Conservation (phyloP, 2,797 vertebrate species). For the Acanthurus leucopareius region DNA sequence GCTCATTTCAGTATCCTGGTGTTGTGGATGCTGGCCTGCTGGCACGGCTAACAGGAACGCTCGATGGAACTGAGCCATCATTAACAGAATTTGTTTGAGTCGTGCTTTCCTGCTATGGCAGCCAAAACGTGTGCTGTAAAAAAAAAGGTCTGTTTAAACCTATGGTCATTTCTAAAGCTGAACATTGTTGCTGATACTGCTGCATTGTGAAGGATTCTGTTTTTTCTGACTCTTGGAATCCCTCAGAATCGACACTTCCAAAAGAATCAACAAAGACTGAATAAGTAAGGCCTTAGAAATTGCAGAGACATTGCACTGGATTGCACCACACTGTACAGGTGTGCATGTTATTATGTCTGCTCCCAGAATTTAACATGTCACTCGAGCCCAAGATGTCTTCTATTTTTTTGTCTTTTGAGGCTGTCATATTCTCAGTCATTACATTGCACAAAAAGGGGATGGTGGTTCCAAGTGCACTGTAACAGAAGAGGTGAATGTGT, state of each 20-base stretch:
- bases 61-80: neutral
- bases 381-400: neutral
- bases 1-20: neutral
- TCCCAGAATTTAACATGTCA: neutral
- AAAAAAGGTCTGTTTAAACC: neutral
- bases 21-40: neutral
- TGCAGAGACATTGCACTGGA: neutral
- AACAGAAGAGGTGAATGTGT: slow-evolving; percentile 3
- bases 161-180: neutral
- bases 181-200: slow-evolving; percentile 22
- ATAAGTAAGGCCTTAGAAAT: slow-evolving; percentile 26
- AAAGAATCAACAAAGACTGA: slow-evolving; percentile 13
- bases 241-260: slow-evolving; percentile 5
- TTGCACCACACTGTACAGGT: neutral
- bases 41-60: neutral
- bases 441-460: neutral
- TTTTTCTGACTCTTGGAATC: slow-evolving; percentile 2
- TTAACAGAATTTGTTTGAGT: neutral
- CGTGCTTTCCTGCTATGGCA: neutral
- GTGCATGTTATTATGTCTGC: slow-evolving; percentile 12
- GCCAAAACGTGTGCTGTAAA: neutral
- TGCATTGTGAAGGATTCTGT: neutral
- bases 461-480: neutral
- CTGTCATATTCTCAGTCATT: neutral
- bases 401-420: neutral